A percentile compares a stretch with the other conserved stretches of the same genome.
Conservation (phyloP, 1,140 invertebrate genomes). For the Saccostrea cuccullata region DNA sequence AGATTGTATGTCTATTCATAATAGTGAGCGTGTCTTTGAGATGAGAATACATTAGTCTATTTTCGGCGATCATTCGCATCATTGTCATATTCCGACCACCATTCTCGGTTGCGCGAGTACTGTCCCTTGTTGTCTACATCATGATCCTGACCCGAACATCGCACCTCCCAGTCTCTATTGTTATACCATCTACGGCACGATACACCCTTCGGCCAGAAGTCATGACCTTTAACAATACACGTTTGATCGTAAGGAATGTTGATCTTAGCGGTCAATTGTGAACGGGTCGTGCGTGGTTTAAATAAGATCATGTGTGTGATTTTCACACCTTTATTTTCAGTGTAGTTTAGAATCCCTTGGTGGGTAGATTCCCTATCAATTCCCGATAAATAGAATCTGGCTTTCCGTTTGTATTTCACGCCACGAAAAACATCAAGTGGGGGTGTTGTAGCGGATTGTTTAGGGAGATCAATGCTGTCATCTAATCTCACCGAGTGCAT, state of each 20-base stretch:
- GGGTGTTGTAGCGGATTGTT: too few species aligned
- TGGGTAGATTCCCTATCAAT: background rate
- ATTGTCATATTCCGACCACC: conserved; percentile 1
- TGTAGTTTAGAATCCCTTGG: conserved; percentile 22
- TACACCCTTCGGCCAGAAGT: conserved; percentile 39
- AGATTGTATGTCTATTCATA: too few species aligned
- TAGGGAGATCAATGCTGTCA: too few species aligned
- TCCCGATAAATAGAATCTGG: conserved; percentile 9
- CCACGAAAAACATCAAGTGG: too few species aligned
- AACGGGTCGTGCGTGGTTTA: background rate
- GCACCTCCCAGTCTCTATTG: background rate
- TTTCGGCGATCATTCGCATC: background rate
- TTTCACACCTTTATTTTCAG: background rate
- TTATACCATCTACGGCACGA: conserved; percentile 31
- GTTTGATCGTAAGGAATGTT: background rate
- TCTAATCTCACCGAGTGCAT: too few species aligned
- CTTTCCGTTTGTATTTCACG: background rate
- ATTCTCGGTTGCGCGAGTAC: too few species aligned
- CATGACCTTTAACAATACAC: background rate
- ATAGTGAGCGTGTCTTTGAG: background rate
- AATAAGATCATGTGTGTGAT: too few species aligned
- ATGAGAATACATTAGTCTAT: background rate
- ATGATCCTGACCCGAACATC: too few species aligned
- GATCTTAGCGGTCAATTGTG: conserved; percentile 21
- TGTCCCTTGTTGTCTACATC: too few species aligned